Conservation (phyloP, 2,113 vertebrate species). For the Cheilinus undulatus region DNA sequence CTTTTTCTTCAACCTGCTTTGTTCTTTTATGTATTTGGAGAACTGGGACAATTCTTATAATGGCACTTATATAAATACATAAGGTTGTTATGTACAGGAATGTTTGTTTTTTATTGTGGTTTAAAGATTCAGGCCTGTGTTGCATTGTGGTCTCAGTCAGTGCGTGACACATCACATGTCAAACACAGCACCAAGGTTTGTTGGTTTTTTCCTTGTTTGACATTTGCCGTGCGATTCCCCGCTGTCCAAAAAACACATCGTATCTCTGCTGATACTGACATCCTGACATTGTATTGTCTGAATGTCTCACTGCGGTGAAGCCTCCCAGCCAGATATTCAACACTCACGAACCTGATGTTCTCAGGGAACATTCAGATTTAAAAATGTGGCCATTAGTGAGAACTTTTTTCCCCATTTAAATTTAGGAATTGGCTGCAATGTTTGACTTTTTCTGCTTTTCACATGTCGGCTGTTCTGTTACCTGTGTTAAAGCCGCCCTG, state of each 20-base stretch:
- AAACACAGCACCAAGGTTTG: constrained; percentile 15
- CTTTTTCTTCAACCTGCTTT: constrained; percentile 43
- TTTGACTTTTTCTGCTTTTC: background rate
- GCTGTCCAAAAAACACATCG: constrained; percentile 42
- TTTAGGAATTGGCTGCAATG: constrained; percentile 18
- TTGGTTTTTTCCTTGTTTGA: constrained; percentile 42
- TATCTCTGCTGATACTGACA: constrained; percentile 51
- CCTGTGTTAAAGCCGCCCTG: constrained; percentile 22
- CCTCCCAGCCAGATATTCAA: constrained; percentile 38
- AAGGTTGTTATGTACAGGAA: constrained; percentile 17
- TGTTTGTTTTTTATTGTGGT: constrained; percentile 11
- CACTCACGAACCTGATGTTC: background rate
- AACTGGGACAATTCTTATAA: constrained; percentile 63
- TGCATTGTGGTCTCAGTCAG: constrained; percentile 19
- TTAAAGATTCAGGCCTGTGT: background rate
- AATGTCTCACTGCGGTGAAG: constrained; percentile 37
- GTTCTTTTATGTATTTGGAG: constrained; percentile 53
- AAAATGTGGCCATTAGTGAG: constrained; percentile 4
- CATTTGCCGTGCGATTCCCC: constrained; percentile 35
- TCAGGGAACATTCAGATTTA: constrained; percentile 19
- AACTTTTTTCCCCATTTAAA: constrained; percentile 6
- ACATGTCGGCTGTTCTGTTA: constrained; percentile 22
- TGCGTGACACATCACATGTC: constrained; percentile 18
- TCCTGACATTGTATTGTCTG: constrained; percentile 65
- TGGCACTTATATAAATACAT: constrained; percentile 55